Evolutionary conservation across 2,888 invertebrate genomes (phyloP).

Genomic region (Archaeoteleia sp.): DNA sequence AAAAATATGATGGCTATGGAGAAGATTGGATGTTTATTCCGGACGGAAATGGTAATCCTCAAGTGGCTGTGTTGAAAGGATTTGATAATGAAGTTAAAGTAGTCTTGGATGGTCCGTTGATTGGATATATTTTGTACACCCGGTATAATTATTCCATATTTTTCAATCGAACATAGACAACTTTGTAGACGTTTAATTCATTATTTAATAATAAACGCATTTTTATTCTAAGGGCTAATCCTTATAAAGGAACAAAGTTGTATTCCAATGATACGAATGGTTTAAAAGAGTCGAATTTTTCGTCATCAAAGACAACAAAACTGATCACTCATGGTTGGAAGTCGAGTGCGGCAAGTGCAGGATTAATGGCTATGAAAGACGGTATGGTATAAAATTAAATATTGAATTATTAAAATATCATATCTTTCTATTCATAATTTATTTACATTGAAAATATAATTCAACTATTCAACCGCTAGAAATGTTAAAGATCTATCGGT

Average conservation of each 20-base stretch:
- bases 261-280: conserved; percentile 58
- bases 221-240: conserved; percentile 66
- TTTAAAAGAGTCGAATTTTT: conserved; percentile 62
- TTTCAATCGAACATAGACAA: too few relatives aligned
- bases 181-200: too few relatives aligned
- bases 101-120: conserved; percentile 59
- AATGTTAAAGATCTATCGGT: too few relatives aligned
- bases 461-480: too few relatives aligned
- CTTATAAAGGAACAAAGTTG: conserved; percentile 62
- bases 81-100: conserved; percentile 56
- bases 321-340: conserved; percentile 77
- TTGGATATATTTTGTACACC: conserved; percentile 67
- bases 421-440: too few relatives aligned
- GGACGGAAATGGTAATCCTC: conserved; percentile 71
- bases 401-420: too few relatives aligned
- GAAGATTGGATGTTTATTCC: conserved; percentile 74
- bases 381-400: conserved; percentile 62
- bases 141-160: conserved; percentile 63
- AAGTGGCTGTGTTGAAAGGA: conserved; percentile 70
- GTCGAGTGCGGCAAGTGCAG: conserved; percentile 71
- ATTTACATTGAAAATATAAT: too few relatives aligned
- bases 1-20: conserved; percentile 71
- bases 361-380: conserved; percentile 70
- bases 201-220: too few relatives aligned
- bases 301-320: conserved; percentile 69